These are phyloP conservation scores for Porites divaricata DNA, from an alignment of 92 coral and sea anemone species.

Conservation along the genomic window DNA sequence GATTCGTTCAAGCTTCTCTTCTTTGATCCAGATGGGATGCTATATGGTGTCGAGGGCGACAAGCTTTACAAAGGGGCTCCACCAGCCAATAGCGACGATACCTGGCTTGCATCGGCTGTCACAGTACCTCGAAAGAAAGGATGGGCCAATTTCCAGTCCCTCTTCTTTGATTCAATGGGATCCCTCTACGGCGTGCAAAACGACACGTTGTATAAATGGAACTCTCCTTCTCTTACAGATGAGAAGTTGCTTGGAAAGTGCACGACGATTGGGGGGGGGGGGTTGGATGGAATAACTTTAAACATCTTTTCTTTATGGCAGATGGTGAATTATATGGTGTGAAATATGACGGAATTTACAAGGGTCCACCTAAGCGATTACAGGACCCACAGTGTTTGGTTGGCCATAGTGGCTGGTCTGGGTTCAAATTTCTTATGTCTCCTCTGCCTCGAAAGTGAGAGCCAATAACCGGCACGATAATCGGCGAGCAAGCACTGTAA, in stretches of 20 bases:
- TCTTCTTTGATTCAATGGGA: conserved; percentile 37
- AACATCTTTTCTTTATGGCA: conserved; percentile 14
- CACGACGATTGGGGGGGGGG: conserved; percentile 24
- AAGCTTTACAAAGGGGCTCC: conserved; percentile 25
- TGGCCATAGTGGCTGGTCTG: not conserved
- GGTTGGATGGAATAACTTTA: conserved; percentile 14
- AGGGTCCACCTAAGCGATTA: not conserved
- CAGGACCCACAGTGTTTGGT: not conserved
- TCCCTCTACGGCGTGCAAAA: conserved; percentile 26
- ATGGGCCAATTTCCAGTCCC: conserved; percentile 28
- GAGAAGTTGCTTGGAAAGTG: conserved; percentile 23
- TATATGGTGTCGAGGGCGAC: conserved; percentile 13
- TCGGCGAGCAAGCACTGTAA: too few relatives aligned
- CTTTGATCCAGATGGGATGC: conserved; percentile 35
- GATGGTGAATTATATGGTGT: conserved; percentile 29
- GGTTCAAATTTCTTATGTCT: not conserved
- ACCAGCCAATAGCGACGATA: not conserved
- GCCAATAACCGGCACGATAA: not conserved
- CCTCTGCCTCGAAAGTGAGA: not conserved
- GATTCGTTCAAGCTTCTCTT: conserved; percentile 16
- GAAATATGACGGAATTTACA: not conserved
- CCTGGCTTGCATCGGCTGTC: conserved; percentile 21
- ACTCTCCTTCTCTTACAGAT: not conserved
- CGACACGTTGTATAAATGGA: conserved; percentile 13
- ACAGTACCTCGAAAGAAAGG: conserved; percentile 9